phyloP scores from a whole-genome alignment of 2,113 vertebrate genomes.

The Misgurnus anguillicaudatus region DNA sequence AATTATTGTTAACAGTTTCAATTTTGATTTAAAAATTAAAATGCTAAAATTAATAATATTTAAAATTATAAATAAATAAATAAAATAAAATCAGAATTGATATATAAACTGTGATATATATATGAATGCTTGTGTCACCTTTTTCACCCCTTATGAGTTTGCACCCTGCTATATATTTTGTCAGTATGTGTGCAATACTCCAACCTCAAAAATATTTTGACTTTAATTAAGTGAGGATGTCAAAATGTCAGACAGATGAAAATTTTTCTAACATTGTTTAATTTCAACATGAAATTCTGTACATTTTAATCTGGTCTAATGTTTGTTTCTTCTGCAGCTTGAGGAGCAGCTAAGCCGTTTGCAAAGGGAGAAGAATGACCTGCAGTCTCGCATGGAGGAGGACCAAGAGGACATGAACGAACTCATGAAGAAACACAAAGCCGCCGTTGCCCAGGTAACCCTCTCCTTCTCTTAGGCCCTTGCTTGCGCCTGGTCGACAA shows the following conservation, averaged over 20 bases:
- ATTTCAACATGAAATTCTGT: not conserved
- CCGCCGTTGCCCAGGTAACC: slow-evolving; percentile 89
- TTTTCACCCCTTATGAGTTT: too few relatives aligned
- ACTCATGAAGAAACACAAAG: slow-evolving; percentile 98
- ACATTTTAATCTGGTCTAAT: not conserved
- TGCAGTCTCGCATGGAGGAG: slow-evolving; percentile 93
- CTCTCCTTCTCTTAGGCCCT: not conserved
- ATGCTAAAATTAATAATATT: too few relatives aligned
- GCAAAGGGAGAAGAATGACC: slow-evolving; percentile 94
- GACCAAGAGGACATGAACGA: slow-evolving; percentile 98
- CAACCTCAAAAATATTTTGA: too few relatives aligned
- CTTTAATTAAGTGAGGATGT: too few relatives aligned
- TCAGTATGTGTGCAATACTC: too few relatives aligned
- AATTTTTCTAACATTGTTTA: slow-evolving; percentile 25
- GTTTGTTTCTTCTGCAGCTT: slow-evolving; percentile 74
- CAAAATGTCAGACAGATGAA: slow-evolving; percentile 52
- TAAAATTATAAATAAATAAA: too few relatives aligned
- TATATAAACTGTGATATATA: too few relatives aligned
- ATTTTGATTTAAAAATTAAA: too few relatives aligned
- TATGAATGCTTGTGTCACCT: too few relatives aligned
- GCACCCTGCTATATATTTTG: too few relatives aligned
- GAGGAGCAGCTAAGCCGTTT: slow-evolving; percentile 96
- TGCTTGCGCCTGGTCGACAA: not conserved
- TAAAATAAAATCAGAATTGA: too few relatives aligned
- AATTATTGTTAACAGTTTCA: too few relatives aligned